Conservation (phyloP, 2,888 invertebrate species). For the Chrysolina haemoptera region DNA sequence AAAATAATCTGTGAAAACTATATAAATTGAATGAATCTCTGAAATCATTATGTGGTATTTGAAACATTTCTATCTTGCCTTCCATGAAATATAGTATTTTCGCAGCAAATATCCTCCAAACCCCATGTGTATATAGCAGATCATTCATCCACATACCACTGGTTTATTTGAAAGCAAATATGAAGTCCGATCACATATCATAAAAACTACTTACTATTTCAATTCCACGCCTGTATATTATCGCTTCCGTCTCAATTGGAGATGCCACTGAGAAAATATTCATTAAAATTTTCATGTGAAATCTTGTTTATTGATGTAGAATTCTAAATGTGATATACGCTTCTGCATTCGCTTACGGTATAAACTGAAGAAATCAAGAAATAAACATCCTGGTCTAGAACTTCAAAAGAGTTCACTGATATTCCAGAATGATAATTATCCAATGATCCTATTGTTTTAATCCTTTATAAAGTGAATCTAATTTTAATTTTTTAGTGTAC, state of each 20-base stretch:
- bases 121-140: conserved; percentile 59
- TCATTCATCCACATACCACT: conserved; percentile 70
- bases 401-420: neutral
- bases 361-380: too few species aligned
- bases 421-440: too few species aligned
- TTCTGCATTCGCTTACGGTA: conserved; percentile 10
- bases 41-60: neutral
- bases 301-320: conserved; percentile 15
- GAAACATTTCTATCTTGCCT: neutral
- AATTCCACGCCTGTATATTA: conserved; percentile 16
- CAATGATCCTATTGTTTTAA: too few species aligned
- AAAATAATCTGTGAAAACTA: neutral
- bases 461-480: too few species aligned
- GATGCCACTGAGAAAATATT: conserved; percentile 14
- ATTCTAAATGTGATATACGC: conserved; percentile 8
- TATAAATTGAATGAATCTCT: neutral
- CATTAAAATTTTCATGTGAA: conserved; percentile 17
- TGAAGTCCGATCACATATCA: conserved; percentile 9
- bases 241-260: conserved; percentile 1
- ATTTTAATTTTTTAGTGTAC: too few species aligned
- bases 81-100: conserved; percentile 32
- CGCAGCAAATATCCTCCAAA: conserved; percentile 52
- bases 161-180: conserved; percentile 64
- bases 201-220: conserved; percentile 12
- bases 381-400: too few species aligned